Evolutionary conservation across 2,113 vertebrate genomes (phyloP).

Genomic region (Callipepla squamata): DNA sequence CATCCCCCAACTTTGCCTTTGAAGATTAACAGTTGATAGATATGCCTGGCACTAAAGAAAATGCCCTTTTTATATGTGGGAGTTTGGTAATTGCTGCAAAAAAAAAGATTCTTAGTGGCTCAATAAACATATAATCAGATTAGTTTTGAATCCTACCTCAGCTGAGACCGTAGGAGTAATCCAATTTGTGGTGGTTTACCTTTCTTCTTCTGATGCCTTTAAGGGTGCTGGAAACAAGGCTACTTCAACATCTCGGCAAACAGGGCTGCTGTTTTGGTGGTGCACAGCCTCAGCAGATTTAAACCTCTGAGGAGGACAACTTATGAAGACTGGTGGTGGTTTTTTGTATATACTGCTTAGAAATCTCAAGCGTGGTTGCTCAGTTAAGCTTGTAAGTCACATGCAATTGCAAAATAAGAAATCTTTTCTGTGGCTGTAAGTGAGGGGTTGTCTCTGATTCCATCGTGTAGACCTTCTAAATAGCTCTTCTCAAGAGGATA

Average conservation of each 20-base stretch:
- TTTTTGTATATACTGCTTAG: background rate
- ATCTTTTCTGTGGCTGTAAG: constrained; percentile 31
- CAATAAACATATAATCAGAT: constrained; percentile 95
- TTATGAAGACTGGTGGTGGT: background rate
- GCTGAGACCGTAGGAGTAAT: constrained; percentile 78
- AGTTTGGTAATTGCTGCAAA: constrained; percentile 94
- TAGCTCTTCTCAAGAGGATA: constrained; percentile 13
- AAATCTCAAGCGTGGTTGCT: background rate
- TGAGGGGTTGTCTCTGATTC: constrained; percentile 38
- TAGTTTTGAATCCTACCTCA: constrained; percentile 85
- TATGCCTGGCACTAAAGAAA: constrained; percentile 87
- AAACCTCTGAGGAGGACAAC: background rate
- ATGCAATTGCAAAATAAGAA: constrained; percentile 23
- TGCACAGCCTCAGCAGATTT: background rate
- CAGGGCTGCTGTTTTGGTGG: background rate
- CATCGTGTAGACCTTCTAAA: background rate
- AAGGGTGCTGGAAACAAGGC: background rate
- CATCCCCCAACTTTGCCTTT: constrained; percentile 68
- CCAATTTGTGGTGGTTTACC: constrained; percentile 73
- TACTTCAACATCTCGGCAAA: background rate
- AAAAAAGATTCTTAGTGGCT: constrained; percentile 87
- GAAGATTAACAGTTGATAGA: constrained; percentile 90
- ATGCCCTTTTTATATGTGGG: constrained; percentile 86
- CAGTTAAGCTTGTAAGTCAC: constrained; percentile 41
- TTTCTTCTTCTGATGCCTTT: constrained; percentile 51